Conservation (phyloP, 1,140 invertebrate genomes). For the Drosophila sp. region DNA sequence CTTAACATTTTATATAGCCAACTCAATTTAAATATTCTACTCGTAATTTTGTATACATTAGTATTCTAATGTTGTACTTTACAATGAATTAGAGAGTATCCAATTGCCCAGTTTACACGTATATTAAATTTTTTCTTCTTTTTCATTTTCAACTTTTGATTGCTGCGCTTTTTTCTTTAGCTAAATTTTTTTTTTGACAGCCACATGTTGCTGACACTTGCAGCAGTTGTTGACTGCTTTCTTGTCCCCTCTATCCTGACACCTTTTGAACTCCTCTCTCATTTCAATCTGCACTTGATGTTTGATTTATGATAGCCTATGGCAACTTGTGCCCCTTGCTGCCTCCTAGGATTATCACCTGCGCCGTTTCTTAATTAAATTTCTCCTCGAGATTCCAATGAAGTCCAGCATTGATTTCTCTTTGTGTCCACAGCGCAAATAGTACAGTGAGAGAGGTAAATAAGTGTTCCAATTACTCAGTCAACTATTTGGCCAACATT, state of each 20-base stretch:
- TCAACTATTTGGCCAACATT: conserved; percentile 73
- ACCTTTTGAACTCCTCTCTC: not conserved
- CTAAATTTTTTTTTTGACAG: conserved; percentile 59
- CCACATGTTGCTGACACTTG: conserved; percentile 81
- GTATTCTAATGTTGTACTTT: too few species aligned
- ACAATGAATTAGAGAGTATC: not conserved
- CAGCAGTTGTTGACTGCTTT: conserved; percentile 49
- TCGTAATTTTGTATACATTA: too few species aligned
- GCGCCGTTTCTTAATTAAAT: conserved; percentile 75
- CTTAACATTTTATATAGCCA: too few species aligned
- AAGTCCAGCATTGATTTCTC: conserved; percentile 56
- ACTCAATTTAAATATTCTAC: too few species aligned
- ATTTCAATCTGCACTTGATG: conserved; percentile 33
- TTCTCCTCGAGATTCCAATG: conserved; percentile 53
- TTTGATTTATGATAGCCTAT: conserved; percentile 70
- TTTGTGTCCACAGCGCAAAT: conserved; percentile 9
- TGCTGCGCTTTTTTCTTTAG: conserved; percentile 43
- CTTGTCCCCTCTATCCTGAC: not conserved
- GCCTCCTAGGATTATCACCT: conserved; percentile 63
- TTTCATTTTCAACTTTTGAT: conserved; percentile 37
- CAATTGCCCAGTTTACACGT: not conserved
- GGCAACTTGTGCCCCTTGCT: conserved; percentile 13
- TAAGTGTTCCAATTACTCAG: conserved; percentile 69
- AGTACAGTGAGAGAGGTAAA: conserved; percentile 52
- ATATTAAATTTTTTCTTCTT: conserved; percentile 11